These are phyloP conservation scores for Bombus picipes DNA, from an alignment of 1,140 invertebrate genomes.

Conservation along the genomic window DNA sequence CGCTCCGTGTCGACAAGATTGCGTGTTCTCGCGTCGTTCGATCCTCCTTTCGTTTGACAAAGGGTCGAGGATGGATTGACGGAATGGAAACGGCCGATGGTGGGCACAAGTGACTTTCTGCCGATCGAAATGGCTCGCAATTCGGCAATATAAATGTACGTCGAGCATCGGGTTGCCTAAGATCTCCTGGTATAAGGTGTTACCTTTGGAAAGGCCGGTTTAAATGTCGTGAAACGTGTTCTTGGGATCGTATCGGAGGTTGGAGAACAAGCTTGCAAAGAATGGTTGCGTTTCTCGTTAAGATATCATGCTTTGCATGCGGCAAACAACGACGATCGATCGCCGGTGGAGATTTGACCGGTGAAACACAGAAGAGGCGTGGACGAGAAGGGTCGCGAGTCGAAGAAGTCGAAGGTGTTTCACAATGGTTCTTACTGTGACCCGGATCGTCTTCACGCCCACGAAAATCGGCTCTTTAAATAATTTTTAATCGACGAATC, in stretches of 20 bases:
- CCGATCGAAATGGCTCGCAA: neutral
- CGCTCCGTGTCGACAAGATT: slow-evolving; percentile 6
- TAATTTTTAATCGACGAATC: neutral
- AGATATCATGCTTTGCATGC: neutral
- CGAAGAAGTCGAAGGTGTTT: neutral
- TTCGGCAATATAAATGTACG: neutral
- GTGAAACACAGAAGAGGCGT: slow-evolving; percentile 35
- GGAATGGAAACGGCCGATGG: neutral
- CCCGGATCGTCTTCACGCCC: slow-evolving; percentile 5
- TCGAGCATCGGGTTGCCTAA: neutral
- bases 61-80: neutral
- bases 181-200: neutral
- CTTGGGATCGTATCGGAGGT: neutral
- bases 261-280: neutral
- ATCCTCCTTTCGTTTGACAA: neutral
- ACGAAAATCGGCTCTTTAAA: neutral
- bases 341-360: neutral
- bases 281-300: neutral
- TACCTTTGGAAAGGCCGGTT: neutral
- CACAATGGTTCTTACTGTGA: neutral
- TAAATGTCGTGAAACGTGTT: neutral
- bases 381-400: slow-evolving; percentile 9
- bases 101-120: neutral
- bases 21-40: slow-evolving; percentile 20
- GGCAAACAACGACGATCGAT: slow-evolving; percentile 4